phyloP scores from a whole-genome alignment of 1,140 invertebrate genomes.

The Drosophila arawakana region DNA sequence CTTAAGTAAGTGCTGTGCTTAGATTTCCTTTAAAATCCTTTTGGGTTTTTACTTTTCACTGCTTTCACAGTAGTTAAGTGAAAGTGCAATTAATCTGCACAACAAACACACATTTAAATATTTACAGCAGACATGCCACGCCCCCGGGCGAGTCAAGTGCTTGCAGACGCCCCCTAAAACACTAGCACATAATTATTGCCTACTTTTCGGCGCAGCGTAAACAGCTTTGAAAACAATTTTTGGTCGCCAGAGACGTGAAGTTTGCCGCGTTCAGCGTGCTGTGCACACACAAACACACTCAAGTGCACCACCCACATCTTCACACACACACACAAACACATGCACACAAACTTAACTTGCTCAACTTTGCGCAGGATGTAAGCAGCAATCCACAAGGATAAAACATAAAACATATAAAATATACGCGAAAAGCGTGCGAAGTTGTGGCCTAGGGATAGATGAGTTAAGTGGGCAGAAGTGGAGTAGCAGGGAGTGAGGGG shows the following conservation, averaged over 20 bases:
- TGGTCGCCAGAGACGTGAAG: constrained; percentile 42
- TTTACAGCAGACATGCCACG: constrained; percentile 4
- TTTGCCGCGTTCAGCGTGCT: constrained; percentile 37
- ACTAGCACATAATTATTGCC: constrained; percentile 72
- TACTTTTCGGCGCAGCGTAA: constrained; percentile 48
- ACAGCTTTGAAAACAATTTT: constrained; percentile 63
- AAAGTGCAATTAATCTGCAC: constrained; percentile 4
- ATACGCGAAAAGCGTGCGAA: constrained; percentile 51
- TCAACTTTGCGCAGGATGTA: constrained; percentile 26
- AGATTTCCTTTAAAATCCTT: not conserved
- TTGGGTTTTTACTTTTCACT: not conserved
- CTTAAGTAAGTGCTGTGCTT: no score
- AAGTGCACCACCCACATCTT: not conserved
- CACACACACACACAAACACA: constrained; percentile 2
- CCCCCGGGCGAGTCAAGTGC: constrained; percentile 30
- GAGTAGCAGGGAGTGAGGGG: not conserved
- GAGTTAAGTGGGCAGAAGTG: not conserved
- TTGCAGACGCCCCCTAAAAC: constrained; percentile 24
- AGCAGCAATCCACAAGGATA: constrained; percentile 30
- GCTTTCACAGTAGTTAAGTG: not conserved
- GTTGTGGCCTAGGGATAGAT: constrained; percentile 14
- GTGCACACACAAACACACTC: constrained; percentile 9
- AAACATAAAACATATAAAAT: constrained; percentile 53
- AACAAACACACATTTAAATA: constrained; percentile 8
- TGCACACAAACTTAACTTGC: constrained; percentile 16